Evolutionary conservation across 1,140 invertebrate genomes (phyloP).

Genomic region (Pseudobourletiella spinata): DNA sequence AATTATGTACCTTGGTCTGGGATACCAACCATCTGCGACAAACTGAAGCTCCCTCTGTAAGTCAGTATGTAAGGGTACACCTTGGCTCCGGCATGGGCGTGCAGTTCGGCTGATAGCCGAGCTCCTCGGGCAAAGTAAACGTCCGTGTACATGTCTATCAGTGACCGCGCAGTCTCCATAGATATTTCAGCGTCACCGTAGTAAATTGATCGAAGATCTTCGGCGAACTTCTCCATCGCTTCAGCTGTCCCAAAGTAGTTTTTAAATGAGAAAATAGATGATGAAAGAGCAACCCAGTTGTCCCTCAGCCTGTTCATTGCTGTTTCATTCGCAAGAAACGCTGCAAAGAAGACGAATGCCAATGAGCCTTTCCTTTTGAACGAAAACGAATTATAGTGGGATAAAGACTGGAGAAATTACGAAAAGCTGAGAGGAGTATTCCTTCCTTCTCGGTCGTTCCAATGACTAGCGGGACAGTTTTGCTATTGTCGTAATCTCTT

Average conservation of each 20-base stretch:
- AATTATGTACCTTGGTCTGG: background rate
- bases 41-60: constrained; percentile 1
- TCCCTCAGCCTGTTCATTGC: background rate
- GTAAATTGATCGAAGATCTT: constrained; percentile 1
- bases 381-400: background rate
- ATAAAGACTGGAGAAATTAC: background rate
- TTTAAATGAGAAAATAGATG: background rate
- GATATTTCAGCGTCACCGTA: background rate
- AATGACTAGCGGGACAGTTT: too few relatives aligned
- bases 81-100: background rate
- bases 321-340: background rate
- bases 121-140: background rate
- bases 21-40: background rate
- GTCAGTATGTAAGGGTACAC: background rate
- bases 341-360: too few relatives aligned
- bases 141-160: background rate
- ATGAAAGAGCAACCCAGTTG: background rate
- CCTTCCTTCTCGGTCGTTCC: background rate
- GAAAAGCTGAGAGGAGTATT: background rate
- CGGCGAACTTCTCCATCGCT: background rate
- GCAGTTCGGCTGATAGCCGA: background rate
- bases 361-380: background rate
- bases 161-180: background rate
- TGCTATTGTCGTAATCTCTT: too few relatives aligned
- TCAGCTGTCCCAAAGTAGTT: background rate